phyloP scores from a whole-genome alignment of 2,113 vertebrate species.

The Tetrax tetrax region DNA sequence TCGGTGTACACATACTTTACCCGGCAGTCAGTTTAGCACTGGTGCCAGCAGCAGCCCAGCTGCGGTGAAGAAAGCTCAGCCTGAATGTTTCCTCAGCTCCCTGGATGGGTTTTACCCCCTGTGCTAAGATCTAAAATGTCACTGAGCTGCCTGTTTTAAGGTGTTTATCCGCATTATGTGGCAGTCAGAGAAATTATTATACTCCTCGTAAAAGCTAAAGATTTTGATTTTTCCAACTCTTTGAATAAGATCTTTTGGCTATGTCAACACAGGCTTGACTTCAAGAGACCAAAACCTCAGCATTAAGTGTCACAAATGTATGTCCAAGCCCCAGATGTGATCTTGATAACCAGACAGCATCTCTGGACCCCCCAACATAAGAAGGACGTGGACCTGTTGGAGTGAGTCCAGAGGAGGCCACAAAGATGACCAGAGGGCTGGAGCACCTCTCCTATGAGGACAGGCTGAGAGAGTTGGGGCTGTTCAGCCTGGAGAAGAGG shows the following conservation, averaged over 20 bases:
- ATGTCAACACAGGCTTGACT: not conserved
- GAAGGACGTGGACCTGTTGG: too few species aligned
- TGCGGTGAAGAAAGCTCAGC: not conserved
- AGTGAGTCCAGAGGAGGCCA: too few species aligned
- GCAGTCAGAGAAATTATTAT: not conserved
- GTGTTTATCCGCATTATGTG: not conserved
- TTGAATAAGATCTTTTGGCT: not conserved
- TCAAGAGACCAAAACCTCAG: not conserved
- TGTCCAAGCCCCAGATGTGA: not conserved
- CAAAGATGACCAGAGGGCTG: too few species aligned
- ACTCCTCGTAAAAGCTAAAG: not conserved
- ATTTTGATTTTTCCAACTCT: not conserved
- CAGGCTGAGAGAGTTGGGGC: too few species aligned
- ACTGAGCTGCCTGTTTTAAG: not conserved
- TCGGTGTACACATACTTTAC: rapidly evolving
- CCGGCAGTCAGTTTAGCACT: not conserved
- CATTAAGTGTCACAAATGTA: not conserved
- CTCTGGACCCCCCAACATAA: too few species aligned
- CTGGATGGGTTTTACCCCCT: not conserved
- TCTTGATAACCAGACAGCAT: not conserved
- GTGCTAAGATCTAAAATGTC: not conserved
- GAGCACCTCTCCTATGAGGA: too few species aligned
- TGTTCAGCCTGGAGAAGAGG: too few species aligned
- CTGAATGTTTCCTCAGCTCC: not conserved
- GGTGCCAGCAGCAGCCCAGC: not conserved